phyloP scores from a whole-genome alignment of 1,140 invertebrate genomes.

The Leptinotarsa texana region DNA sequence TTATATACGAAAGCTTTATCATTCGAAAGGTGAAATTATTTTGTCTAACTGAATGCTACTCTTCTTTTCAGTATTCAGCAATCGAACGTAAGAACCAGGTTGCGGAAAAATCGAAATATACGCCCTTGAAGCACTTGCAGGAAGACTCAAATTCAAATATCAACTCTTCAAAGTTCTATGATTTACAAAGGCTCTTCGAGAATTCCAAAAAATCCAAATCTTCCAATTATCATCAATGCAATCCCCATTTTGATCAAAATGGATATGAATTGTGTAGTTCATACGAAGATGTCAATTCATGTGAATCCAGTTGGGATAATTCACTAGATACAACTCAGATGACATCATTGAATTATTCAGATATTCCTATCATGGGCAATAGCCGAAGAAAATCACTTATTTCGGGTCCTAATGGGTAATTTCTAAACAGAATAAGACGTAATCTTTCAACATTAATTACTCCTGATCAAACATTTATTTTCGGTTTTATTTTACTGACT shows the following conservation, averaged over 20 bases:
- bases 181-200: conserved; percentile 38
- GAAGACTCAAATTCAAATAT: conserved; percentile 49
- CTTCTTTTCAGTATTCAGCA: conserved; percentile 40
- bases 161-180: conserved; percentile 40
- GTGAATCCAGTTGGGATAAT: conserved; percentile 27
- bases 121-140: conserved; percentile 33
- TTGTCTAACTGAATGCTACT: background rate
- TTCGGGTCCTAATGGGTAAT: conserved; percentile 49
- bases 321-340: conserved; percentile 41
- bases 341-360: conserved; percentile 43
- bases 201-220: conserved; percentile 33
- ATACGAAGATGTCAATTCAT: conserved; percentile 10
- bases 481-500: conserved; percentile 21
- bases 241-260: conserved; percentile 23
- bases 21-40: too few species aligned
- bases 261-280: conserved; percentile 4
- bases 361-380: conserved; percentile 20
- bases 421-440: conserved; percentile 16
- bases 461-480: background rate
- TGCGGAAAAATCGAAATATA: conserved; percentile 31
- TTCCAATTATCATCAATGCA: conserved; percentile 21
- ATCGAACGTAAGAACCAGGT: conserved; percentile 39
- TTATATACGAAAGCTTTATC: too few species aligned
- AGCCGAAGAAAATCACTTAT: conserved; percentile 39
- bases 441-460: background rate